Evolutionary conservation across 1,140 invertebrate genomes (phyloP), one percentile per base, ranked within the genome.

Genomic region (Zelostemma sp.): DNA sequence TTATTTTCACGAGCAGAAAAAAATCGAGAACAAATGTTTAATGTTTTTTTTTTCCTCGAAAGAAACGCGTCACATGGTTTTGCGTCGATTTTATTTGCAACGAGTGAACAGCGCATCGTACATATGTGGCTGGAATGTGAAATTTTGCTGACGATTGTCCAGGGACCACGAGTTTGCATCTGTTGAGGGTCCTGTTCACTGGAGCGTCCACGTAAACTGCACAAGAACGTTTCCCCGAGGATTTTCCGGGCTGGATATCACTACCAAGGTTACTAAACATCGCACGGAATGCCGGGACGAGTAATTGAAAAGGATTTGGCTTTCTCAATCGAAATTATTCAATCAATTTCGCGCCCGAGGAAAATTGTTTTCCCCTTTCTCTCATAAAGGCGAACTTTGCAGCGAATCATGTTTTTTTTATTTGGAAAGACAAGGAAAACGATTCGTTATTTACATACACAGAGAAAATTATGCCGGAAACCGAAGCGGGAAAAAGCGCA

Each of bases 61-160:
- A 6, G 8, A n/a, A 14, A 18, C 0, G n/a, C 15, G 21, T 46
- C n/a, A 19, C 4, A 31, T 46, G 3, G 3, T 25, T 25, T 25
- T 25, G 8, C 21, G 21, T 25, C 3, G 3, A 25, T 25, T 25
- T 25, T 25, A 25, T 25, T 55, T 55, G 25, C 8, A 55, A 55
- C 25, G 51, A 57, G 47, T 46, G 17, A 33, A 47, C 17, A 59
- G 63, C 35, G 49, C 17, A 33, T 46, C 18, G 57, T 60, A 64
- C 78, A 80, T 77, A 78, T 80, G 80, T 81, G 78, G 74, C 76
- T 64, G 71, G 77, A 68, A 76, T 75, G 68, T 68, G 68, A 78
- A 82, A 82, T 83, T 82, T 69, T 80, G 80, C 79, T 84, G 80
- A 84, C 82, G 78, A 82, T 74, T 78, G 75, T 72, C 73, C 68